phyloP scores from a whole-genome alignment of 2,888 invertebrate genomes.

The Adelognathus sp. region DNA sequence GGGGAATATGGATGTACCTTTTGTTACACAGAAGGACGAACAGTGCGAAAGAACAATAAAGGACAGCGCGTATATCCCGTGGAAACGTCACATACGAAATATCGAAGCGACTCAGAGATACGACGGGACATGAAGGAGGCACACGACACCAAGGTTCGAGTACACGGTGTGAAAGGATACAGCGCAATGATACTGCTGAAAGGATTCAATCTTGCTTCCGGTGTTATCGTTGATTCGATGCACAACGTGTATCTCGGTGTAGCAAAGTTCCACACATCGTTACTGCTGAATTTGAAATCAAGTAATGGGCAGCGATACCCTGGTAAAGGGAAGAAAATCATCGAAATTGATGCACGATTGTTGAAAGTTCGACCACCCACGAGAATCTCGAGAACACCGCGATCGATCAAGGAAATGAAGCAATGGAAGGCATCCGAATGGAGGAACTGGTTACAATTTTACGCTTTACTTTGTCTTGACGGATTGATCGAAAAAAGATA shows the following conservation, averaged over 20 bases:
- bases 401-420: too few relatives aligned
- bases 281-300: too few relatives aligned
- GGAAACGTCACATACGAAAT: background rate
- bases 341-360: slow-evolving; percentile 14
- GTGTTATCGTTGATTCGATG: slow-evolving; percentile 34
- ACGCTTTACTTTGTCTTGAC: too few relatives aligned
- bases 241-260: slow-evolving; percentile 34
- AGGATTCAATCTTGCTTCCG: slow-evolving; percentile 15
- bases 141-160: background rate
- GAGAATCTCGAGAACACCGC: too few relatives aligned
- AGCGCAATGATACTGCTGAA: background rate
- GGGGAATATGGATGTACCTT: slow-evolving; percentile 3
- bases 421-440: too few relatives aligned
- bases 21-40: slow-evolving; percentile 1
- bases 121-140: slow-evolving; percentile 11
- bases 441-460: too few relatives aligned
- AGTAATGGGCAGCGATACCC: too few relatives aligned
- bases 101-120: background rate
- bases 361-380: slow-evolving; percentile 33
- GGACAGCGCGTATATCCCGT: slow-evolving; percentile 3
- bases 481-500: too few relatives aligned
- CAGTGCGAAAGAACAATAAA: background rate
- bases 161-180: background rate
- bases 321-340: background rate
- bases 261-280: slow-evolving; percentile 17